phyloP scores from a whole-genome alignment of 2,113 vertebrate species.

The Sinocyclocheilus anophthalmus region DNA sequence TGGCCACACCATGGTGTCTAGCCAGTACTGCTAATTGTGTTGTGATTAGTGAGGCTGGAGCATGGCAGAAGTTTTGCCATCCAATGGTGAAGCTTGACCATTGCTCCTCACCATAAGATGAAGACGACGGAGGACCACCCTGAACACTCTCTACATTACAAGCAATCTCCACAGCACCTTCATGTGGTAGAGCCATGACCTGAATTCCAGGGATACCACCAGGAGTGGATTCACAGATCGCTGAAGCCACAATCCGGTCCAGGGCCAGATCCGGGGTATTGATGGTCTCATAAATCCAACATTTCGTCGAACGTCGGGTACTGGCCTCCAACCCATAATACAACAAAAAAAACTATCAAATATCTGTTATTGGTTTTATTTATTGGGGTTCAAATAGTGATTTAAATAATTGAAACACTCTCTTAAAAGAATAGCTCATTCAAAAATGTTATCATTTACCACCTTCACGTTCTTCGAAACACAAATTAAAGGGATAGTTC shows the following conservation, averaged over 20 bases:
- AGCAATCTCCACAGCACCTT: slow-evolving; percentile 73
- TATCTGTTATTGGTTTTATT: neutral
- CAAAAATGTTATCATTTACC: neutral
- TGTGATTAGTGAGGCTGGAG: slow-evolving; percentile 70
- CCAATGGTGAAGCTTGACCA: slow-evolving; percentile 64
- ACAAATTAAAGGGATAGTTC: too few relatives aligned
- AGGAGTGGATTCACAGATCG: slow-evolving; percentile 65
- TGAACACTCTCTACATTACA: slow-evolving; percentile 73
- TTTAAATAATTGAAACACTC: neutral
- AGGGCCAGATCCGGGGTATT: slow-evolving; percentile 70
- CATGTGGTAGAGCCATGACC: slow-evolving; percentile 73
- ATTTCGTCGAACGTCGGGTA: too few relatives aligned
- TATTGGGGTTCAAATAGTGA: neutral
- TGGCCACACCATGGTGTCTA: slow-evolving; percentile 56
- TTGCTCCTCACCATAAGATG: slow-evolving; percentile 36
- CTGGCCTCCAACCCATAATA: too few relatives aligned
- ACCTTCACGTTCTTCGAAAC: neutral
- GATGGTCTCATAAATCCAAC: too few relatives aligned
- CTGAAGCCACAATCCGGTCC: slow-evolving; percentile 66
- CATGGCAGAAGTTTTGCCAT: slow-evolving; percentile 65
- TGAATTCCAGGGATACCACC: slow-evolving; percentile 75
- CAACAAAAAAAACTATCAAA: too few relatives aligned
- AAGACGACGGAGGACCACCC: neutral
- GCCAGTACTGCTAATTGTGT: slow-evolving; percentile 69
- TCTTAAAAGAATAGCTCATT: neutral